Conservation (phyloP, 1,140 invertebrate genomes). For the Gyrodactylus salaris region DNA sequence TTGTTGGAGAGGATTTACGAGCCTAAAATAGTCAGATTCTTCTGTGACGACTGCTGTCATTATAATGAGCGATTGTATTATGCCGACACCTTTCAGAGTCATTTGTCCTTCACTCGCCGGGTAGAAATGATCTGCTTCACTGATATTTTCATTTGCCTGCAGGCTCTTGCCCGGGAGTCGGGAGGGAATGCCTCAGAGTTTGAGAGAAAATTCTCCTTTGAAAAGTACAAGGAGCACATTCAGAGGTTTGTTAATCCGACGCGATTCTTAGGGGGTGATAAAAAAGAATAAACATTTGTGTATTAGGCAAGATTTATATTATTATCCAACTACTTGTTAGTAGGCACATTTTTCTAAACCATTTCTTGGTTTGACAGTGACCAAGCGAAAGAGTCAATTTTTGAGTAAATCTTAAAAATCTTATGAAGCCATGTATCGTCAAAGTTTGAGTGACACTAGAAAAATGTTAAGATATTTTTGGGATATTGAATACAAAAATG, state of each 20-base stretch:
- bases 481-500: too few relatives aligned
- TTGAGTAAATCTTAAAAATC: too few relatives aligned
- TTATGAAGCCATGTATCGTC: too few relatives aligned
- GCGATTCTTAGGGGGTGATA: too few relatives aligned
- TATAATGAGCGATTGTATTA: not conserved
- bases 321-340: not conserved
- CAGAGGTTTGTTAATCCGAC: not conserved
- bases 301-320: too few relatives aligned
- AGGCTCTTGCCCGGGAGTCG: not conserved
- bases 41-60: not conserved
- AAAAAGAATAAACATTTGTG: too few relatives aligned
- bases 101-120: not conserved
- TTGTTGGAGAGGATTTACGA: not conserved
- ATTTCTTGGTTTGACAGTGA: too few relatives aligned
- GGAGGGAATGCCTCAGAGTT: not conserved
- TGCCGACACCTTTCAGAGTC: not conserved
- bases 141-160: not conserved
- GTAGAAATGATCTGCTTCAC: not conserved
- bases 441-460: too few relatives aligned
- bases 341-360: too few relatives aligned
- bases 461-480: too few relatives aligned
- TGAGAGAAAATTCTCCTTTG: not conserved
- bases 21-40: not conserved
- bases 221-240: not conserved
- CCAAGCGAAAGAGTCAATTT: too few relatives aligned